Percentiles rank a stretch among this genome's conserved stretches.
Conservation (phyloP, 37 sponge, comb jelly and placozoan species). For the Spongilla lacustris region DNA sequence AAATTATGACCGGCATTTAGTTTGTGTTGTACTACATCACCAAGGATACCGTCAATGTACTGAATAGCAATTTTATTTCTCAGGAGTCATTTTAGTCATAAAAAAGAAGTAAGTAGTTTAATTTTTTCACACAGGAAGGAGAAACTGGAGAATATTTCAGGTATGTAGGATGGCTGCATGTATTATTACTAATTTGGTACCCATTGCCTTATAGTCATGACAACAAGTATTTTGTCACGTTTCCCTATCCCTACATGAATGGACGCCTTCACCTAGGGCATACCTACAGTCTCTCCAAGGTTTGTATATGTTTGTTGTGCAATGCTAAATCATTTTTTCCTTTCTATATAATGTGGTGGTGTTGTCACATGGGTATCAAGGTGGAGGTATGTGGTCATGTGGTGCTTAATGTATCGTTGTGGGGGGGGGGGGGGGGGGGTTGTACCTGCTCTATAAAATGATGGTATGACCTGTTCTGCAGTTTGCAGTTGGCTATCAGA, state of each 20-base stretch:
- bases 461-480: too few species aligned
- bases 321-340: background rate
- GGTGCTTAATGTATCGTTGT: too few species aligned
- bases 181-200: too few species aligned
- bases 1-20: too few species aligned
- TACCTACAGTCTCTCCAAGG: constrained; percentile 96
- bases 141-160: constrained; percentile 40
- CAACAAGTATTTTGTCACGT: constrained; percentile 91
- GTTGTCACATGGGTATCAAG: too few species aligned
- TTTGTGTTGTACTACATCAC: too few species aligned
- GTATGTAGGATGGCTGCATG: too few species aligned
- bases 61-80: too few species aligned
- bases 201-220: constrained; percentile 4
- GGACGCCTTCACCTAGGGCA: constrained; percentile 97
- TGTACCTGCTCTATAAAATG: background rate
- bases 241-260: constrained; percentile 99
- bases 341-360: background rate
- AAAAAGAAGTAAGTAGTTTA: too few species aligned
- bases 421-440: background rate
- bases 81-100: too few species aligned
- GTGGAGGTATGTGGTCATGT: too few species aligned
- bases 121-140: constrained; percentile 11
- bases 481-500: constrained; percentile 96
- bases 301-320: background rate
- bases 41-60: too few species aligned